Base-by-base conservation (phyloP, 2,113 vertebrate species). In the Alligator sinensis region DNA sequence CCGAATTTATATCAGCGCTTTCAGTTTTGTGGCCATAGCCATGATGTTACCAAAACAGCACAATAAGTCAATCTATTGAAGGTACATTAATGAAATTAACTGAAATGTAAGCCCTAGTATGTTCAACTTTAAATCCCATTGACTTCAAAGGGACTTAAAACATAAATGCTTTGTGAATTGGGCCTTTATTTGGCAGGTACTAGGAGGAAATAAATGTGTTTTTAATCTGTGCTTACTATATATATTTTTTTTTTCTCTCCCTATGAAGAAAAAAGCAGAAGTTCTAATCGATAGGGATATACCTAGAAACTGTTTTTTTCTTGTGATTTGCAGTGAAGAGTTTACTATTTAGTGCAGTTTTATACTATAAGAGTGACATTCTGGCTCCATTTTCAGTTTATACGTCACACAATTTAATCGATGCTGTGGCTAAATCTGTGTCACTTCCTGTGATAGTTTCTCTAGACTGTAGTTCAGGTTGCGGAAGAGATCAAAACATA, bases 371-470 rank as follows among this genome's bases (percentile, higher is more conserved):
- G 66, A 18, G 17, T 68, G n/a, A 68, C n/a, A 68, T 34, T 19
- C 9, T 34, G 18, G 66, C n/a, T 68, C n/a, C n/a, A 68, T 5
- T 19, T 28, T 47, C n/a, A 21, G n/a, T 19, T 30, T 19, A 68
- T 68, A 18, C 27, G 15, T 11, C 57, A 5, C 64, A 2, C 57
- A 27, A 4, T 9, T 93, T 88, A 80, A 14, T 62, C 18, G 55
- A 17, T 55, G 1, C n/a, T 22, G 0, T 57, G 27, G 27, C n/a
- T 8, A 16, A n/a, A 57, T 13, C 80, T 18, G 4, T 34, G 47
- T 59, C 30, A 4, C 54, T 12, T 8, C 75, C 57, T 10, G 34
- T 63, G 80, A 27, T 76, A 28, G 13, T 84, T 94, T 88, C 66
- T 88, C 16, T 86, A 79, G 60, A 27, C 57, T 83, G 47, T 47